Conservation (phyloP, 35 echinoderm and acorn worm genomes). For the Heliocidaris tuberculata region DNA sequence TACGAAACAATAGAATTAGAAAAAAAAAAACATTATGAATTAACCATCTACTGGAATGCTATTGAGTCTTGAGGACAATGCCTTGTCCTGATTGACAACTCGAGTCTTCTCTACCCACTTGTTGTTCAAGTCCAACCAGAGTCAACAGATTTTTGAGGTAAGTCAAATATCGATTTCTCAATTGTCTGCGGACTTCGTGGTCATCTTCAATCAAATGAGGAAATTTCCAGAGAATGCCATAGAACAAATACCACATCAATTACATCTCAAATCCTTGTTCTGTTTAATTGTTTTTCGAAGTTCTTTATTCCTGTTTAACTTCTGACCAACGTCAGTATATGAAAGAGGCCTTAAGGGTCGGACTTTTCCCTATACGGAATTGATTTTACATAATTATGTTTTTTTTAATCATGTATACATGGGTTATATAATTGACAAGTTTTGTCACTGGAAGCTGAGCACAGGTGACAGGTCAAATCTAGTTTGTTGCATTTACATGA, state of each 20-base stretch:
- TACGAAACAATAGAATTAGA: background rate
- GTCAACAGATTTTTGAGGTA: conserved; percentile 9
- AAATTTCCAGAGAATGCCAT: background rate
- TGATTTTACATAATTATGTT: background rate
- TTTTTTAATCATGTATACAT: background rate
- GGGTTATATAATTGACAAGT: background rate
- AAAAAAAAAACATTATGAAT: background rate
- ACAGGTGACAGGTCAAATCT: too few species aligned
- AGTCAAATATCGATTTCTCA: background rate
- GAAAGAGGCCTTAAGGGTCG: background rate
- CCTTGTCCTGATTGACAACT: background rate
- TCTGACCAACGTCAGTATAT: background rate
- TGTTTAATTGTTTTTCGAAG: background rate
- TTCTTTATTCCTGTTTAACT: background rate
- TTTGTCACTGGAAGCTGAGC: background rate
- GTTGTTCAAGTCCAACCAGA: background rate
- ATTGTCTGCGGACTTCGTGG: background rate
- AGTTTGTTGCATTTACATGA: too few species aligned
- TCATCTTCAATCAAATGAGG: background rate
- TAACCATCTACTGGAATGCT: background rate
- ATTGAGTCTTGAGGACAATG: background rate
- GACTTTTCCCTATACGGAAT: background rate
- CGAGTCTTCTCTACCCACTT: background rate
- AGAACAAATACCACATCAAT: background rate
- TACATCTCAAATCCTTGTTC: background rate